Percentiles rank a stretch among this genome's conserved stretches.
These are phyloP conservation scores for Drosophila basisetae DNA, from an alignment of 2,888 invertebrate species.

Conservation along the genomic window DNA sequence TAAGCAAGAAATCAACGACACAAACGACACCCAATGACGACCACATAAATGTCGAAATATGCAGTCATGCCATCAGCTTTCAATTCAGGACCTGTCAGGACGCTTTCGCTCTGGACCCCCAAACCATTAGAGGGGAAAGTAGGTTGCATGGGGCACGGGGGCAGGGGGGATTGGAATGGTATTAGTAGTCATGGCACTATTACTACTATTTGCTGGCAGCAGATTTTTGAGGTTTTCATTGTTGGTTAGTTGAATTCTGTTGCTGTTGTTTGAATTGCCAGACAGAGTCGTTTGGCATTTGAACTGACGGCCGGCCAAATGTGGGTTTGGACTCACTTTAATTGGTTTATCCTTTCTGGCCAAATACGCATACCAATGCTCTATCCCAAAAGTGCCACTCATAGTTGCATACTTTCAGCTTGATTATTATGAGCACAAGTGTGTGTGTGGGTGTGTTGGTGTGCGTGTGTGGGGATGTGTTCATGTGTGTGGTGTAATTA, in stretches of 20 bases:
- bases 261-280: constrained; percentile 65
- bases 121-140: background rate
- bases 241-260: constrained; percentile 78
- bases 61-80: constrained; percentile 55
- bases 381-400: constrained; percentile 25
- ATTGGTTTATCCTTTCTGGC: constrained; percentile 73
- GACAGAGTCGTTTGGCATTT: constrained; percentile 61
- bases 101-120: background rate
- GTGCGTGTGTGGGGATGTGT: background rate
- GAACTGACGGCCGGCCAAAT: constrained; percentile 19
- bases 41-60: constrained; percentile 80
- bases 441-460: constrained; percentile 17
- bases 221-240: constrained; percentile 79
- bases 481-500: constrained; percentile 61
- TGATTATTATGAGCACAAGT: constrained; percentile 44
- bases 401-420: constrained; percentile 37
- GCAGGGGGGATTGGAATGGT: constrained; percentile 2
- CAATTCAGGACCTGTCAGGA: constrained; percentile 12
- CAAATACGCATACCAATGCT: constrained; percentile 19
- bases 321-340: constrained; percentile 64
- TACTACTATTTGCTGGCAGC: constrained; percentile 32
- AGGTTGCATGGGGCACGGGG: background rate
- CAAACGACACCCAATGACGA: constrained; percentile 76
- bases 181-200: constrained; percentile 74
- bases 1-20: constrained; percentile 80